Conservation (phyloP, 2,113 vertebrate species). For the Crotalus viridis region DNA sequence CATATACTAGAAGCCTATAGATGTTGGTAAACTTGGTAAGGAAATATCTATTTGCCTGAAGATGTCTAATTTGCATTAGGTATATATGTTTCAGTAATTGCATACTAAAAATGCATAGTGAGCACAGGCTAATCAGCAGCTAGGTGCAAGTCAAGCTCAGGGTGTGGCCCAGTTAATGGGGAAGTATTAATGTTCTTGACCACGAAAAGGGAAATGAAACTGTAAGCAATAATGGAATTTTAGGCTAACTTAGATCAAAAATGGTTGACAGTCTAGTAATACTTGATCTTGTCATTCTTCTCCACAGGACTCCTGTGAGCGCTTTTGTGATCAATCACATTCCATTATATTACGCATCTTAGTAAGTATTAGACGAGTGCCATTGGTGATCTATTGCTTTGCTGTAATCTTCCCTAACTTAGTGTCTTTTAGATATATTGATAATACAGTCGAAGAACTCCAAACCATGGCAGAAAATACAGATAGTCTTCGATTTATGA, state of each 20-base stretch:
- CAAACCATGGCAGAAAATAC: not conserved
- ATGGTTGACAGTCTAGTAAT: not conserved
- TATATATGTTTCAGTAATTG: not conserved
- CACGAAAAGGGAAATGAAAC: not conserved
- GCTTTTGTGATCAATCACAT: constrained; percentile 72
- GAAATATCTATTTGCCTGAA: not conserved
- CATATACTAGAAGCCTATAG: not conserved
- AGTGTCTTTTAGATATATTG: not conserved
- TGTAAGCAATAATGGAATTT: not conserved
- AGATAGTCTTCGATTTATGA: not conserved
- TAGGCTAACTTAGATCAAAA: not conserved
- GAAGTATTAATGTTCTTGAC: not conserved
- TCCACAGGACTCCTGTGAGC: constrained; percentile 71
- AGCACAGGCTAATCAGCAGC: not conserved
- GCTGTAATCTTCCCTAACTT: not conserved
- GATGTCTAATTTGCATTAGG: not conserved
- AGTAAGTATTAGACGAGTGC: constrained; percentile 76
- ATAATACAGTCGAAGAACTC: not conserved
- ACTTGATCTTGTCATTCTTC: not conserved
- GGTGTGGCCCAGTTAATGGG: not conserved
- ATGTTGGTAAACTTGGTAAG: not conserved
- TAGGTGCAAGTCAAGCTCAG: not conserved
- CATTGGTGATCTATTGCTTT: not conserved
- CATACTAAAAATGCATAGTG: not conserved
- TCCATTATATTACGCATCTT: constrained; percentile 82